Evolutionary conservation across 2,113 vertebrate genomes (phyloP).

Genomic region (Ammospiza nelsoni): DNA sequence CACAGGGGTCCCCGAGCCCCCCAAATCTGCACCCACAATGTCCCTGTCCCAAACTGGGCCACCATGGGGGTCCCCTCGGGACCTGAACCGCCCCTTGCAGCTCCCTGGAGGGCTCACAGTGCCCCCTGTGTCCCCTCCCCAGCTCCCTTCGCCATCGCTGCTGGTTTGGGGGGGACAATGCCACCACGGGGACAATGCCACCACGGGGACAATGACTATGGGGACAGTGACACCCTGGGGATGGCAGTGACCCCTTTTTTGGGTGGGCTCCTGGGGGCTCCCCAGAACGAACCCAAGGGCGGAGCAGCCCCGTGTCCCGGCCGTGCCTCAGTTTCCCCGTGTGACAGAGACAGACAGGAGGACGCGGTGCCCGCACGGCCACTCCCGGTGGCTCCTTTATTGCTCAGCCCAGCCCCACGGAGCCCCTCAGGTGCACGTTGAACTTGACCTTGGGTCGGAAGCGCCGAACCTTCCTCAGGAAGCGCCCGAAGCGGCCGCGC

Average conservation of each 20-base stretch:
- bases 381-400: neutral
- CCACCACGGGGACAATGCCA: neutral
- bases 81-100: neutral
- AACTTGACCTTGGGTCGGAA: neutral
- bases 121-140: neutral
- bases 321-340: neutral
- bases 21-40: accelerated
- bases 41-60: neutral
- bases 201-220: neutral
- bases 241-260: neutral
- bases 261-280: neutral
- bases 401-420: neutral
- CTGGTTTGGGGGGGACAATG: neutral
- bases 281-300: neutral
- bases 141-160: neutral
- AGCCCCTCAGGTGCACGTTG: accelerated
- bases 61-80: accelerated
- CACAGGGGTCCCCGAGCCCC: neutral
- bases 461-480: neutral
- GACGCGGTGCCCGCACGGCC: neutral
- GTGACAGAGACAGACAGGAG: neutral
- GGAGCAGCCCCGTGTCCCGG: neutral
- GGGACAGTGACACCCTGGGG: neutral
- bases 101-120: neutral
- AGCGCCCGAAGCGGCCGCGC: slow-evolving; percentile 23